Percentiles rank a stretch among this genome's conserved stretches.
Evolutionary conservation across 2,888 invertebrate genomes (phyloP).

Genomic region (Caenorhabditis sulstoni): DNA sequence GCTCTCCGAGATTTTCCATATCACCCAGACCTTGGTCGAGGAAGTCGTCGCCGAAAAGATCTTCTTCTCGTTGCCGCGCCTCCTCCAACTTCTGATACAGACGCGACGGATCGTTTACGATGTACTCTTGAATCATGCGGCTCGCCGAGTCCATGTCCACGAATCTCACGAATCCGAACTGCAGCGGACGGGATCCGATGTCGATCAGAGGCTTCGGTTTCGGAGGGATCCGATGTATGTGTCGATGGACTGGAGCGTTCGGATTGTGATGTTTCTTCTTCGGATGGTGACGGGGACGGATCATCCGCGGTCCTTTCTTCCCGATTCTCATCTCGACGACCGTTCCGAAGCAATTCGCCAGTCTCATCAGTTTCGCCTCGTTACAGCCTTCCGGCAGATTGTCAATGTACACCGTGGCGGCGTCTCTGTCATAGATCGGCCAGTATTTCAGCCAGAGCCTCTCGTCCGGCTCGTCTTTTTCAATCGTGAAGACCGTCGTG

Average conservation of each 20-base stretch:
- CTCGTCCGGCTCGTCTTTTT: slow-evolving; percentile 38
- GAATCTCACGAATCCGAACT: slow-evolving; percentile 53
- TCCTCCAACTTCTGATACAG: slow-evolving; percentile 10
- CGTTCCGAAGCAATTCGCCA: slow-evolving; percentile 44
- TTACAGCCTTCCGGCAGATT: slow-evolving; percentile 54
- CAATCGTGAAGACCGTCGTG: slow-evolving; percentile 42
- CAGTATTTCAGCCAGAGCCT: slow-evolving; percentile 38
- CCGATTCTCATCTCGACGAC: slow-evolving; percentile 17
- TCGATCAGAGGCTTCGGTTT: slow-evolving; percentile 32
- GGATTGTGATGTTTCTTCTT: neutral
- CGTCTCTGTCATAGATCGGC: slow-evolving; percentile 41
- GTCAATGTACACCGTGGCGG: slow-evolving; percentile 54
- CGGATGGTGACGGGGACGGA: slow-evolving; percentile 14
- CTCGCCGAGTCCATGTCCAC: slow-evolving; percentile 36
- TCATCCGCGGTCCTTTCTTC: slow-evolving; percentile 11
- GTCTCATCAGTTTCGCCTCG: slow-evolving; percentile 28
- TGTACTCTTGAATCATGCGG: slow-evolving; percentile 29
- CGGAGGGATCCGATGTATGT: slow-evolving; percentile 1
- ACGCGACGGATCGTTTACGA: slow-evolving; percentile 45
- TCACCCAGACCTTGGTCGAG: slow-evolving; percentile 21
- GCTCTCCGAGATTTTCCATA: slow-evolving; percentile 6
- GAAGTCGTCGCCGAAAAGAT: slow-evolving; percentile 12
- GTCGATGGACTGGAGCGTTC: neutral
- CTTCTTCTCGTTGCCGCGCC: neutral
- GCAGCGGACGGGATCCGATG: slow-evolving; percentile 40